Base-by-base conservation (phyloP, 92 coral and sea anemone genomes). In the Porites divaricata region DNA sequence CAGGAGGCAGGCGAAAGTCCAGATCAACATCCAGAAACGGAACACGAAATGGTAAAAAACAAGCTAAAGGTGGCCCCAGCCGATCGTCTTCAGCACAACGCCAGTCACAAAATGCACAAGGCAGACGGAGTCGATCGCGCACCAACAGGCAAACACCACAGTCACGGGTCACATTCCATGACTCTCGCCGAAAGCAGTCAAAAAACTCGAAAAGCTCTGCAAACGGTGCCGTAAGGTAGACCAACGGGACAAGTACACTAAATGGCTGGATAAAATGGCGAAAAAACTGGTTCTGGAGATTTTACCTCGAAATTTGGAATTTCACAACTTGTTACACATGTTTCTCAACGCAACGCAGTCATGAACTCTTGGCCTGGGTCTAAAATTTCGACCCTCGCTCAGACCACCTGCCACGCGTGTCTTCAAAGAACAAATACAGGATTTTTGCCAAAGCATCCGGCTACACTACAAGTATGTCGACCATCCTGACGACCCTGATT, bases 221-320 rank as follows among this genome's bases (percentile, higher is more conserved):
- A 13, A 35, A 64, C 11, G 81, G 68, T 81, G 48, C 75, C 81
- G 75, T 51, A 74, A 84, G 75, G 28, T 83, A 84, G 88, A 84
- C 54, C 13, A 59, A 61, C 72, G 88, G 48, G 77, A 69, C 53
- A 62, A 52, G 4, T 74, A 74, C 69, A 64, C 22, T 50, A 87
- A 81, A 87, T 87, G 90, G 83, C 70, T 82, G 20, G 79, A 80
- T 68, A 81, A 81, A 87, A 73, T 87, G 90, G 83, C 90, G 8
- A 63, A 53, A 63, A 84, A 74, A 74, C 78, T 73, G 65, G 52
- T 81, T 16, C 45, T 24, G 57, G 86, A 81, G 35, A 70, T 71
- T 12, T 9, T 53, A 26, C 59, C 79, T 16, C 81, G 90, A 19
- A 87, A 79, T n/a, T 73, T 79, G 69, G 85, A 87, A 87, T 79